Evolutionary conservation across 2,888 invertebrate species (phyloP), one percentile per base, ranked within the genome.

Genomic region (Andrena haemorrhoa): DNA sequence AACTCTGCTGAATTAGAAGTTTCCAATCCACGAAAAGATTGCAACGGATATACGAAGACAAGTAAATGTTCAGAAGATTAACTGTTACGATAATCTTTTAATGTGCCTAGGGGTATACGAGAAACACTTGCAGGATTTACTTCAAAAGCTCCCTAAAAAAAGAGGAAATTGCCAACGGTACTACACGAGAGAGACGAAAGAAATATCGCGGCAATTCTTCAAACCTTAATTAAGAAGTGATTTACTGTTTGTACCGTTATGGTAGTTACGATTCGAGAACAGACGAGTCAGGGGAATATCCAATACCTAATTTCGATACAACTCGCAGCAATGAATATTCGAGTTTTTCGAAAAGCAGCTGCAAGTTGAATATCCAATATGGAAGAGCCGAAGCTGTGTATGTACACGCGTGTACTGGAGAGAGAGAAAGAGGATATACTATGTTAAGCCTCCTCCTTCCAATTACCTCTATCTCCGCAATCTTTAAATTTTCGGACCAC

Each of bases 401-500:
- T 12, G 12, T 26, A 8, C 5, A 49, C 29, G 29, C 29, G 65
- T 33, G 29, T 23, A 29, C 7, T 20, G 16, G 33, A 49, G 33
- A 33, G 33, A 33, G 63, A 35, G 51, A 61, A 72, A n/a, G 51
- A 41, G 4, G 41, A 41, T 41, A 16, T 16, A 16, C 16, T 41
- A 41, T 41, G 41, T 41, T 51, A 35, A 72, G 20, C 29, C 49
- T 33, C 26, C 51, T 69, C 65, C 82, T 33, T 51, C 65, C 64
- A 68, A 53, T 81, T 81, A 65, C 33, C 56, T 60, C 65, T 82
- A 74, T 82, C 81, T 60, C 51, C 29, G n/a, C 66, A 70, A 73
- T 81, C 82, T 41, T 82, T 47, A 65, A 82, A 82, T 82, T 82
- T 82, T 82, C 82, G 70, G 75, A 70, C 70, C 49, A 75, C 82